Evolutionary conservation across 2,797 vertebrate species (phyloP).

Genomic region (Hemitrygon akajei): DNA sequence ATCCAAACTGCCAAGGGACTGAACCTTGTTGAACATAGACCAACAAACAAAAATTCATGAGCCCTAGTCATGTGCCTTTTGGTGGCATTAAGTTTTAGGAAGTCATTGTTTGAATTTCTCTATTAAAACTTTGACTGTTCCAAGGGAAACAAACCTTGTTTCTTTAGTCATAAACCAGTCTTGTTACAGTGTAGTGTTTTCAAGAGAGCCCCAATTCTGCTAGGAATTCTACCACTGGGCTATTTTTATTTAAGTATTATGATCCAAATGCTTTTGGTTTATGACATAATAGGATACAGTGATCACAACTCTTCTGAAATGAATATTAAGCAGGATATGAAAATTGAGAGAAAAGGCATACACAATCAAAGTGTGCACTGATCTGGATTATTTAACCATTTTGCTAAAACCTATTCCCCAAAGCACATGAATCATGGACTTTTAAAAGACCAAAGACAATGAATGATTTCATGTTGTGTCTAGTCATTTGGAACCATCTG

Average conservation of each 20-base stretch:
- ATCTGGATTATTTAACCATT: conserved; percentile 35
- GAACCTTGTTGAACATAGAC: too few species aligned
- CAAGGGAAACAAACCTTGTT: background rate
- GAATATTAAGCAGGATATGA: background rate
- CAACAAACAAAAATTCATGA: too few species aligned
- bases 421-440: conserved; percentile 34
- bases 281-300: background rate
- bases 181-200: background rate
- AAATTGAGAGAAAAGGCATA: background rate
- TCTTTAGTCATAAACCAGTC: background rate
- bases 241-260: background rate
- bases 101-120: background rate
- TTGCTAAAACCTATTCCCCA: conserved; percentile 19
- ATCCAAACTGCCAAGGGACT: too few species aligned
- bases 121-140: background rate
- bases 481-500: conserved; percentile 31
- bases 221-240: background rate
- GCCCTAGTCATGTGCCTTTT: too few species aligned
- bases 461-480: conserved; percentile 43
- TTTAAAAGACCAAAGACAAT: conserved; percentile 42
- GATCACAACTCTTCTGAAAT: background rate
- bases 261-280: background rate
- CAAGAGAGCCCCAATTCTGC: background rate
- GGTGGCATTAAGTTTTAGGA: too few species aligned
- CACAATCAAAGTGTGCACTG: background rate